These are phyloP conservation scores for Acrobasis repandana DNA, from an alignment of 2,888 invertebrate species.

Conservation along the genomic window DNA sequence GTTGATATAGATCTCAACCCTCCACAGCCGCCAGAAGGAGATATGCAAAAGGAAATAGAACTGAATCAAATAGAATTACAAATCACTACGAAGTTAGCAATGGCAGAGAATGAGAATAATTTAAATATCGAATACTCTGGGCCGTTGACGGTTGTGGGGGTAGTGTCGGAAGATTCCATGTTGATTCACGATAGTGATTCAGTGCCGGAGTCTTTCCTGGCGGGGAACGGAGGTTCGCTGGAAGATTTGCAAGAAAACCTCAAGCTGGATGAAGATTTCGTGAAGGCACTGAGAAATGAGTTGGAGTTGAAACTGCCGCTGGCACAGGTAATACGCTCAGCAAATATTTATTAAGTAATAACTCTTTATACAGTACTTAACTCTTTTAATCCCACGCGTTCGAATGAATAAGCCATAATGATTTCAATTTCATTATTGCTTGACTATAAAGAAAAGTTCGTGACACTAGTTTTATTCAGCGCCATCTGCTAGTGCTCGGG, in stretches of 20 bases:
- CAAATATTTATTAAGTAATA: too few relatives aligned
- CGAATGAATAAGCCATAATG: too few relatives aligned
- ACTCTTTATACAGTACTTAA: too few relatives aligned
- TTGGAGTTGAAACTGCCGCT: constrained; percentile 87
- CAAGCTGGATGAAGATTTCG: constrained; percentile 87
- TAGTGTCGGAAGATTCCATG: constrained; percentile 51
- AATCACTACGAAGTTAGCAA: constrained; percentile 74
- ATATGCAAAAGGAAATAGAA: constrained; percentile 58
- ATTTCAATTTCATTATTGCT: too few relatives aligned
- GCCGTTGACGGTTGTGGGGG: constrained; percentile 63
- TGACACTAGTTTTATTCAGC: too few relatives aligned
- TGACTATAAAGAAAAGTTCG: too few relatives aligned
- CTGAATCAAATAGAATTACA: constrained; percentile 73
- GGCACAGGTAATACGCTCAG: constrained; percentile 78
- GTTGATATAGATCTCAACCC: constrained; percentile 62
- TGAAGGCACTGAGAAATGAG: constrained; percentile 87
- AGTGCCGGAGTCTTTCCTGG: constrained; percentile 60
- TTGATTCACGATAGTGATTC: constrained; percentile 52
- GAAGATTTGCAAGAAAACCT: constrained; percentile 82
- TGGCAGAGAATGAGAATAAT: constrained; percentile 80
- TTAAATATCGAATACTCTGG: constrained; percentile 78
- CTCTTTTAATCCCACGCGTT: too few relatives aligned
- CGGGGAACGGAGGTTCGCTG: constrained; percentile 77
- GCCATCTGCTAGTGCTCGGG: too few relatives aligned
- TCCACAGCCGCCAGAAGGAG: constrained; percentile 38